Conservation (phyloP, 2,113 vertebrate species). For the Ramphastos sulfuratus region DNA sequence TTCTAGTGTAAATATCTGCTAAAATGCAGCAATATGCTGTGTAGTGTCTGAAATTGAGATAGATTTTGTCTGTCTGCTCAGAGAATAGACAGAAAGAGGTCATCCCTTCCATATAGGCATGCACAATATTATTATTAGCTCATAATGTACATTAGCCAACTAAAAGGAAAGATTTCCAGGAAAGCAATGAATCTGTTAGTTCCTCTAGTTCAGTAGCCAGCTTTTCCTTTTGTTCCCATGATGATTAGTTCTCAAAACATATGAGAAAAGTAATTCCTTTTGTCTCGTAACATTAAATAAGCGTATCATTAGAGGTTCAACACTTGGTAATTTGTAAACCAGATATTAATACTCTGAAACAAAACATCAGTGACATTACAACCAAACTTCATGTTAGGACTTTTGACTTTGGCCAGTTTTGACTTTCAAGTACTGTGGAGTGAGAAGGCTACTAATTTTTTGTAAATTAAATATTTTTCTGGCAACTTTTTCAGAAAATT, state of each 20-base stretch:
- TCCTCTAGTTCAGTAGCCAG: constrained; percentile 52
- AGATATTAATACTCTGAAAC: not conserved
- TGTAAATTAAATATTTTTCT: not conserved
- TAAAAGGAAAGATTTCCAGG: constrained; percentile 54
- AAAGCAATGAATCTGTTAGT: constrained; percentile 57
- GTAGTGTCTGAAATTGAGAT: constrained; percentile 48
- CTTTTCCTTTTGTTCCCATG: constrained; percentile 53
- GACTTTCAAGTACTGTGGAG: not conserved
- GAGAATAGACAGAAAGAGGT: constrained; percentile 43
- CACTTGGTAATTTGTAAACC: constrained; percentile 18
- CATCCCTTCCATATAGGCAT: constrained; percentile 31
- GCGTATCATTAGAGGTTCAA: not conserved
- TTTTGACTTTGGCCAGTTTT: not conserved
- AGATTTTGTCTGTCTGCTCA: constrained; percentile 47
- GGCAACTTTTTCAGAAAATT: not conserved
- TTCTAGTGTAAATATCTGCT: constrained; percentile 37
- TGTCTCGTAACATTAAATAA: constrained; percentile 36
- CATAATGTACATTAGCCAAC: constrained; percentile 49
- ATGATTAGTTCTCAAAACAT: constrained; percentile 47
- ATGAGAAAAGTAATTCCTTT: constrained; percentile 48
- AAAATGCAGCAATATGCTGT: constrained; percentile 19
- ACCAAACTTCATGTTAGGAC: not conserved
- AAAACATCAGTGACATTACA: not conserved
- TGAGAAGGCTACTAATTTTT: not conserved
- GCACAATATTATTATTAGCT: constrained; percentile 32